Evolutionary conservation across 2,797 vertebrate genomes (phyloP), one percentile per base, ranked within the genome.

Genomic region (Aldrovandia affinis): DNA sequence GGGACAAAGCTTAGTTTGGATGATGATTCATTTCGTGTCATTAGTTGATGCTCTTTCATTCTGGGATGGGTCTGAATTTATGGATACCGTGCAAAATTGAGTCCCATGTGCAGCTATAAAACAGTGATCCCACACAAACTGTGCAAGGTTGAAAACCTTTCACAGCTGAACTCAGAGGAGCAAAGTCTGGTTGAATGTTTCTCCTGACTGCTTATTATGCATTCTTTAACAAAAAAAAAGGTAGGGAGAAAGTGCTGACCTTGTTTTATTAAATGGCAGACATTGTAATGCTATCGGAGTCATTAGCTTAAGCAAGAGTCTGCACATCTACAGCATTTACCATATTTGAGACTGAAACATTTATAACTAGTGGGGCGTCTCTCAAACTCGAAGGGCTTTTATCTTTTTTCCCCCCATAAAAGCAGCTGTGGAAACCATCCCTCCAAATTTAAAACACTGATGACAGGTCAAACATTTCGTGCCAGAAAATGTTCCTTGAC

Each of bases 301-400:
- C 92, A 94, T 90, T 92, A 91, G 88, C 80, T 85, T 55, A 81
- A 88, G 91, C 85, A 89, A 90, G 2, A 0, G 79, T 81, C 93
- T 92, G 89, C 91, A 92, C 59, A 85, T 83, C 85, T 91, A 87
- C 86, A 87, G 88, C 90, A 91, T 94, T 94, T 93, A 91, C 77
- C 88, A 88, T 94, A 94, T 94, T 91, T 94, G 91, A 94, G 94
- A 93, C 88, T 89, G 90, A 94, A 92, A 92, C 88, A 88, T 93
- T 93, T 92, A 94, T 95, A 93, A 90, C 91, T 92, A 92, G 89
- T 88, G 92, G 88, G 92, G 92, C 80, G 82, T 85, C 91, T 87
- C 84, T 88, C 87, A 89, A 92, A 90, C 88, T 91, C 93, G 89
- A 91, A 28, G 89, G 91, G 88, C 89, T 91, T 91, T 88, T 88